Conservation (phyloP, 2,888 invertebrate genomes). For the Acheta domesticus region DNA sequence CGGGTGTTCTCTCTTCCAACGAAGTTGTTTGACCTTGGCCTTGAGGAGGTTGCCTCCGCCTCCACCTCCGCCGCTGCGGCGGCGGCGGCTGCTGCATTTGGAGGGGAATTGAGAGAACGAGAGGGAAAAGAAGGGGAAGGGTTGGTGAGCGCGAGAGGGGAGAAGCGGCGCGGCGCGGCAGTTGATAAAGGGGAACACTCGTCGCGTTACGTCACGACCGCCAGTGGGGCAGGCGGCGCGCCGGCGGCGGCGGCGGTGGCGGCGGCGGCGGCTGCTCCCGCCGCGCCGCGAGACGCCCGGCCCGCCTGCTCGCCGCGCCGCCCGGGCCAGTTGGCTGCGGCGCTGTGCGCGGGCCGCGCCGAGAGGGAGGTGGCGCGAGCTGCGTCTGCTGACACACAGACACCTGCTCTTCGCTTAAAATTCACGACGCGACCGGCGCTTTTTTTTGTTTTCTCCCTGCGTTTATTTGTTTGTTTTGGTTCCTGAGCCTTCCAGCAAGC, state of each 20-base stretch:
- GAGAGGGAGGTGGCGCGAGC: too few relatives aligned
- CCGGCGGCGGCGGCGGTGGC: neutral
- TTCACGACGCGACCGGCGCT: too few relatives aligned
- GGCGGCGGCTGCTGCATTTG: neutral
- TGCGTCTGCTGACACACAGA: too few relatives aligned
- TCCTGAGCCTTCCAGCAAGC: too few relatives aligned
- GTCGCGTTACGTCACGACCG: neutral
- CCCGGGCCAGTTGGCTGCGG: too few relatives aligned
- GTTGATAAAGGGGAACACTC: constrained; percentile 23
- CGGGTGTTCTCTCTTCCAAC: constrained; percentile 26
- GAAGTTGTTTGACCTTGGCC: constrained; percentile 34
- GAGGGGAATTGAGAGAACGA: constrained; percentile 3
- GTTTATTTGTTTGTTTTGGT: too few relatives aligned
- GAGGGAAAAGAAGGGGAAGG: constrained; percentile 19
- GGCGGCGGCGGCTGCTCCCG: neutral
- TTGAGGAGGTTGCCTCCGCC: constrained; percentile 22
- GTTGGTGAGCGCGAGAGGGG: neutral
- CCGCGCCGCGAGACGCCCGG: too few relatives aligned
- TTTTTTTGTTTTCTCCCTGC: too few relatives aligned
- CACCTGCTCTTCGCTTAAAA: too few relatives aligned
- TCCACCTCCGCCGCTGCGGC: neutral
- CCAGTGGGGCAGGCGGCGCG: constrained; percentile 4
- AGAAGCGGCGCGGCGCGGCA: neutral
- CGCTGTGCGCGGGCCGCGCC: too few relatives aligned
- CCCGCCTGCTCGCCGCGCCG: too few relatives aligned